Evolutionary conservation across 2,888 invertebrate species (phyloP).

Genomic region (Stenichneumon culpator): DNA sequence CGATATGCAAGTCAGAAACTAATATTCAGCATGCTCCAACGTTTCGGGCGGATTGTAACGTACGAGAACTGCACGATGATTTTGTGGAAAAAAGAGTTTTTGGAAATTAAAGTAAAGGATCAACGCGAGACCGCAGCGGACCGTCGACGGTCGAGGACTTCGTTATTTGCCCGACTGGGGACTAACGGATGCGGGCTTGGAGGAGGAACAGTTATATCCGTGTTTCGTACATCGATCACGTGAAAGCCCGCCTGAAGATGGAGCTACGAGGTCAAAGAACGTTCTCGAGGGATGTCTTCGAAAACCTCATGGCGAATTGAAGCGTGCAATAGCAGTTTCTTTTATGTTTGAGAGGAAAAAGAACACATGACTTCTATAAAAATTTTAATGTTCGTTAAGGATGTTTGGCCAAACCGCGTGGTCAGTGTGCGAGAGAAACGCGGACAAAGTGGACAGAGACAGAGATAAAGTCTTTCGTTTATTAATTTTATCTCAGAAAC

Average conservation of each 20-base stretch:
- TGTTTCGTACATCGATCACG: constrained; percentile 33
- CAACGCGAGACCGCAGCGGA: constrained; percentile 32
- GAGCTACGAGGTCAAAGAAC: constrained; percentile 40
- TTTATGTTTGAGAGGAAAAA: background rate
- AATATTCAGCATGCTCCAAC: background rate
- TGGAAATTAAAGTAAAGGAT: constrained; percentile 3
- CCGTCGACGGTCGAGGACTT: constrained; percentile 30
- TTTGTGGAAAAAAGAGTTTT: background rate
- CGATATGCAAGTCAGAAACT: background rate
- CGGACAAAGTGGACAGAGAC: too few species aligned
- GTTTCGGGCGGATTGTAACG: background rate
- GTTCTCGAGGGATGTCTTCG: constrained; percentile 20
- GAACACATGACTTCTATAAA: too few species aligned
- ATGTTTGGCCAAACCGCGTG: too few species aligned
- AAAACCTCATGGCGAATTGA: background rate
- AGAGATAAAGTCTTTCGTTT: too few species aligned
- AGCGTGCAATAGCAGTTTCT: background rate
- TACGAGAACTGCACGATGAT: background rate
- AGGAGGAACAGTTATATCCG: constrained; percentile 32
- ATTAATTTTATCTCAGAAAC: too few species aligned
- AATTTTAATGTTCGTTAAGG: too few species aligned
- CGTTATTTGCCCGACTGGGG: constrained; percentile 28
- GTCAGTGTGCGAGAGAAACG: too few species aligned
- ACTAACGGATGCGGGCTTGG: constrained; percentile 32
- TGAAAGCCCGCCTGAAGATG: constrained; percentile 42